Conservation (phyloP, 2,888 invertebrate genomes). For the Drosophila aldrichi region DNA sequence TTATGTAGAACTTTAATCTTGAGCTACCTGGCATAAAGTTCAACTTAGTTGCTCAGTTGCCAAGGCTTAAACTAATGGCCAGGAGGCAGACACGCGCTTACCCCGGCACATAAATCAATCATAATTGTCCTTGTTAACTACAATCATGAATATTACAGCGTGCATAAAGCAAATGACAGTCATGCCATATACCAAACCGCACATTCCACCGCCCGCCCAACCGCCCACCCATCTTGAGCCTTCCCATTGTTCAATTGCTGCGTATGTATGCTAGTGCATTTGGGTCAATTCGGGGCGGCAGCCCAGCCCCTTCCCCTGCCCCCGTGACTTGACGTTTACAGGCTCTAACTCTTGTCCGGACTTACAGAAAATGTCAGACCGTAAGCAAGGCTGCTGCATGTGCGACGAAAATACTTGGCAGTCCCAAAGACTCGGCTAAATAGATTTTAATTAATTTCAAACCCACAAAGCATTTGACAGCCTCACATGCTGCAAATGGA, state of each 20-base stretch:
- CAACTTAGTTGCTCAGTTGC: constrained; percentile 47
- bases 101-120: constrained; percentile 74
- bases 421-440: constrained; percentile 61
- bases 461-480: constrained; percentile 60
- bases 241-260: constrained; percentile 27
- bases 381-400: constrained; percentile 12
- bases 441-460: constrained; percentile 75
- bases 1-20: constrained; percentile 46
- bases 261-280: constrained; percentile 31
- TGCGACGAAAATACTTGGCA: constrained; percentile 35
- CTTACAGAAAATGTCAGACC: constrained; percentile 33
- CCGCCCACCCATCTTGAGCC: neutral
- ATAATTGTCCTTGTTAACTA: constrained; percentile 82
- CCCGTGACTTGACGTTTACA: constrained; percentile 48
- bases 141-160: constrained; percentile 79
- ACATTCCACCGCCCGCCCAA: constrained; percentile 23
- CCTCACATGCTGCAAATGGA: constrained; percentile 43
- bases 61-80: constrained; percentile 56
- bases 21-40: constrained; percentile 54
- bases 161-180: constrained; percentile 80
- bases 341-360: constrained; percentile 65
- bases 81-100: constrained; percentile 50
- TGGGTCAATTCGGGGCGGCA: constrained; percentile 43
- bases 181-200: constrained; percentile 61
- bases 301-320: constrained; percentile 12